Evolutionary conservation across 2,888 invertebrate species (phyloP), one percentile per base, ranked within the genome.

Genomic region (Andrena hattorfiana): DNA sequence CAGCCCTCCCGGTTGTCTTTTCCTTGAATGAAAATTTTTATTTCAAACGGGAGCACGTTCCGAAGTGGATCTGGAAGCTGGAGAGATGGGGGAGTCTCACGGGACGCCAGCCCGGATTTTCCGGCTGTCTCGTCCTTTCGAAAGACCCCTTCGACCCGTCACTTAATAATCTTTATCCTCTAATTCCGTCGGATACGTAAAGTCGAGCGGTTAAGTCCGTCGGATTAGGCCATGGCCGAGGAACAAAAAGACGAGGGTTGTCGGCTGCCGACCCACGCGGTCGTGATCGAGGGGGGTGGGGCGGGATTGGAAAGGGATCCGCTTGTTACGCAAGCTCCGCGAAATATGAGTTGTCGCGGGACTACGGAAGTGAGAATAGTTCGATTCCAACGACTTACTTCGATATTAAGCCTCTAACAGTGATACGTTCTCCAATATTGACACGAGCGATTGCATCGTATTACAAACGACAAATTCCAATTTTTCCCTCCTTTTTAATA

Each of bases 161-260:
- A 89, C 89, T 91, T 90, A 91, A 91, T 91, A 91, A 91, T 91
- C 90, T 90, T 88, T 87, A 90, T 89, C 89, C 88, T 83, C 83
- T 90, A 90, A 90, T 89, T 90, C 90, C 84, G 71, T 75, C 70
- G 85, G 87, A 88, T 90, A 89, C 86, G 89, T 85, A 86, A 90
- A 89, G 89, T 89, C 90, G 85, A 85, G 79, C 88, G 81, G 87
- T 85, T 90, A 91, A 91, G 90, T 85, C 88, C 63, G 54, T 23
- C 54, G 86, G 90, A 91, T 91, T 91, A 90, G 87, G 78, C 79
- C 77, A 85, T 78, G 87, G 77, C 77, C 87, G 79, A 84, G 85
- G 81, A 80, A 85, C 77, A 82, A 77, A 80, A 83, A 84, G 84
- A 86, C 83, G 83, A 86, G 78, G 86, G 77, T 83, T 51, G 69